Conservation (phyloP, 2,888 invertebrate genomes). For the Tenthredo amoena region DNA sequence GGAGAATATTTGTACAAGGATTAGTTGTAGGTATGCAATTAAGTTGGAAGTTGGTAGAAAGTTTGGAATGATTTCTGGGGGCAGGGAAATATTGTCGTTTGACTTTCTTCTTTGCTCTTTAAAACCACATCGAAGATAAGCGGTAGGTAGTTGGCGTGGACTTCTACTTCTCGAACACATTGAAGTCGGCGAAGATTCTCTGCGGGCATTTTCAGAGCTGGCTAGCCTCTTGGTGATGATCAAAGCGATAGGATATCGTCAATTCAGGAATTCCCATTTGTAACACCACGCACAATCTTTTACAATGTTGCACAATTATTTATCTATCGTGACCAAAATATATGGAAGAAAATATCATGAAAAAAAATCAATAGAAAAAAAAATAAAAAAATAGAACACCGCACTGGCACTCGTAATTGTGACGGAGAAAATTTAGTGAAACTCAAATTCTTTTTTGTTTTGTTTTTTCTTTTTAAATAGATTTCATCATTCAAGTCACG, state of each 20-base stretch:
- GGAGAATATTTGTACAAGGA: slow-evolving; percentile 28
- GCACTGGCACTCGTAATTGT: slow-evolving; percentile 48
- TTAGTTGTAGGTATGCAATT: neutral
- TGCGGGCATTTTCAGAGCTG: neutral
- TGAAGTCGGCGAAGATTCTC: neutral
- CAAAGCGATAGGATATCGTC: slow-evolving; percentile 19
- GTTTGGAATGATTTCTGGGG: slow-evolving; percentile 26
- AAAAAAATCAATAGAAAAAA: neutral
- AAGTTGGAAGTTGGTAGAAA: neutral
- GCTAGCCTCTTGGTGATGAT: slow-evolving; percentile 4
- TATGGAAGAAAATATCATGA: neutral
- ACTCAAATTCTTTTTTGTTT: neutral
- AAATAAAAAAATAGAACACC: slow-evolving; percentile 17
- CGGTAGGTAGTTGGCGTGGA: neutral
- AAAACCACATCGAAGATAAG: neutral
- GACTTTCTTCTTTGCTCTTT: slow-evolving; percentile 3
- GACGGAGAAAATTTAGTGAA: slow-evolving; percentile 27
- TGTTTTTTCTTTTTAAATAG: slow-evolving; percentile 22
- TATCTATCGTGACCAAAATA: slow-evolving; percentile 27
- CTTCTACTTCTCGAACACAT: slow-evolving; percentile 5
- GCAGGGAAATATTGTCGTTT: neutral
- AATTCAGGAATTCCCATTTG: slow-evolving; percentile 24
- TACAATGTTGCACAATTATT: slow-evolving; percentile 42
- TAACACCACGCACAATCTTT: slow-evolving; percentile 41
- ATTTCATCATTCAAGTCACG: slow-evolving; percentile 38